A percentile compares a stretch with the other conserved stretches of the same genome.
Evolutionary conservation across 2,888 invertebrate genomes (phyloP).

Genomic region (Dione vanillae): DNA sequence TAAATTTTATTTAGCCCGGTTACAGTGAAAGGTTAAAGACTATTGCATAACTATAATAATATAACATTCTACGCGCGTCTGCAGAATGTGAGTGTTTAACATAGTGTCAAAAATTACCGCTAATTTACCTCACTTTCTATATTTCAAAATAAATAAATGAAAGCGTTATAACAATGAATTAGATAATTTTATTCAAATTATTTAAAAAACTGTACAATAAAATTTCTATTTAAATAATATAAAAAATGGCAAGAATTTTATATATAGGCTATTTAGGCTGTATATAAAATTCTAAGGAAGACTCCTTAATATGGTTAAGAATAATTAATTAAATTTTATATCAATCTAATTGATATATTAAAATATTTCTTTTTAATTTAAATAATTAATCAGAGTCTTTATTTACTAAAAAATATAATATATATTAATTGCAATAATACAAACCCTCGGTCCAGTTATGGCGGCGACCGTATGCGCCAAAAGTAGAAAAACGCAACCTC

Average conservation of each 20-base stretch:
- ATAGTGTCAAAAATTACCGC: constrained; percentile 2
- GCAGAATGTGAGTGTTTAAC: constrained; percentile 16
- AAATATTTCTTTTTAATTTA: neutral
- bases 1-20: constrained; percentile 19
- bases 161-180: neutral
- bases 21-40: constrained; percentile 49
- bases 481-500: constrained; percentile 72
- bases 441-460: constrained; percentile 80
- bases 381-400: neutral
- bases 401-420: neutral
- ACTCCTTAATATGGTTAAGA: too few relatives aligned
- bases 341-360: too few relatives aligned
- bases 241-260: too few relatives aligned
- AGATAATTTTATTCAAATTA: too few relatives aligned
- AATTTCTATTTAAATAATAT: too few relatives aligned
- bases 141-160: neutral
- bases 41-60: constrained; percentile 38
- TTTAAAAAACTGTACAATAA: too few relatives aligned
- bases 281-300: too few relatives aligned
- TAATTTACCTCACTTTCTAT: constrained; percentile 10
- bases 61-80: constrained; percentile 16
- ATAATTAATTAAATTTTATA: too few relatives aligned
- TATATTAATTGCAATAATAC: constrained; percentile 45
- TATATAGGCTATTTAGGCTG: too few relatives aligned
- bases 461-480: constrained; percentile 80